These are phyloP conservation scores for Anarhynchus alexandrinus DNA, from an alignment of 2,113 vertebrate genomes.

Conservation along the genomic window DNA sequence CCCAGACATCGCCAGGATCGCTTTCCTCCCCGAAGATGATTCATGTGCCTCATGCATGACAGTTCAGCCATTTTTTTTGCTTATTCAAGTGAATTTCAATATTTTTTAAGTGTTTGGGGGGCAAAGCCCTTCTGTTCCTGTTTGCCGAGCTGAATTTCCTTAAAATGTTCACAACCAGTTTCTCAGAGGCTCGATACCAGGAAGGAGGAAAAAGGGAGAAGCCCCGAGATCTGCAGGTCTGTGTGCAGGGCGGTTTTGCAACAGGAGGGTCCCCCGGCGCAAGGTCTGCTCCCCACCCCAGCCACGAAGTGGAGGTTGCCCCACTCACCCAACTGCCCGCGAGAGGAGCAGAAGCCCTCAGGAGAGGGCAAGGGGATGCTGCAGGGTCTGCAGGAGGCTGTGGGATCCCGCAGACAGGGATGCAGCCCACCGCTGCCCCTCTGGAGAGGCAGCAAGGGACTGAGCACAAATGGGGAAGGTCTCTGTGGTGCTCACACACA, in stretches of 20 bases:
- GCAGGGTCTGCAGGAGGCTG: not conserved
- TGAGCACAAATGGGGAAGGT: not conserved
- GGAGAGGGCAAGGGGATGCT: not conserved
- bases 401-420: not conserved
- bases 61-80: slow-evolving; percentile 52
- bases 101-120: not conserved
- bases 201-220: not conserved
- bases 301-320: not conserved
- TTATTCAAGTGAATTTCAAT: slow-evolving; percentile 45
- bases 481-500: not conserved
- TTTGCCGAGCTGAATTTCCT: not conserved
- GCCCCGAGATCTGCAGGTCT: not conserved
- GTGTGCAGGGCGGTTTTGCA: not conserved
- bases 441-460: not conserved
- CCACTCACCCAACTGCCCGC: rapidly evolving
- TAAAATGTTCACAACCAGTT: not conserved
- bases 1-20: not conserved
- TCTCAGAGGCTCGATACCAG: not conserved
- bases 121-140: not conserved
- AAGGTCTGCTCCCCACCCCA: not conserved
- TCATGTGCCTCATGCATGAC: slow-evolving; percentile 54
- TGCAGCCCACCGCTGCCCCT: not conserved
- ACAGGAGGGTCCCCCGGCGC: not conserved
- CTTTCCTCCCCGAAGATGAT: slow-evolving; percentile 44
- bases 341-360: rapidly evolving